A percentile compares a stretch with the other conserved stretches of the same genome.
Conservation (phyloP, 2,888 invertebrate species). For the Pristionchus entomophagus region DNA sequence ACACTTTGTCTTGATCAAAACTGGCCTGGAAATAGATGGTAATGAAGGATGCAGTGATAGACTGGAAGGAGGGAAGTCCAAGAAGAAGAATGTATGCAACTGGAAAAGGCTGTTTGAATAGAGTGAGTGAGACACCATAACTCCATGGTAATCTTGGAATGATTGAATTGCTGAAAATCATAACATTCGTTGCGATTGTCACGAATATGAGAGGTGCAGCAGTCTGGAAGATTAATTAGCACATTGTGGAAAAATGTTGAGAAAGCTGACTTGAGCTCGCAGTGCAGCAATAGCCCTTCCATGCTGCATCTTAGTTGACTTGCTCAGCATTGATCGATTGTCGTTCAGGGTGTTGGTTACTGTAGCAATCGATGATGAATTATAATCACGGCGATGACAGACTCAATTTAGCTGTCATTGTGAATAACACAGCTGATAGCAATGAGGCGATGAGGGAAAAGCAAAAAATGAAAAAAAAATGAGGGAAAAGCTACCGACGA, state of each 20-base stretch:
- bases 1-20: not conserved
- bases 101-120: not conserved
- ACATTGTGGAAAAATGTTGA: too few relatives aligned
- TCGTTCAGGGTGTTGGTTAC: not conserved
- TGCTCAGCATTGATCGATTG: not conserved
- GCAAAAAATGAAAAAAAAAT: not conserved
- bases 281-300: not conserved
- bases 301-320: not conserved
- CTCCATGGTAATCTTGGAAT: not conserved
- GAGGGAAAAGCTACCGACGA: too few relatives aligned
- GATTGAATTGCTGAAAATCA: not conserved
- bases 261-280: not conserved
- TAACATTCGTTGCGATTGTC: slow-evolving; percentile 7
- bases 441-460: not conserved
- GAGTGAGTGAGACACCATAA: too few relatives aligned
- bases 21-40: slow-evolving; percentile 17
- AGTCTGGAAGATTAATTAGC: not conserved
- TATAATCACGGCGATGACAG: not conserved
- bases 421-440: not conserved
- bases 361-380: not conserved
- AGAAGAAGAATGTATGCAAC: not conserved
- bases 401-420: not conserved
- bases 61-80: not conserved
- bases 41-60: not conserved
- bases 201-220: not conserved